Conservation (phyloP, 2,797 vertebrate species). For the Myotis daubentonii region DNA sequence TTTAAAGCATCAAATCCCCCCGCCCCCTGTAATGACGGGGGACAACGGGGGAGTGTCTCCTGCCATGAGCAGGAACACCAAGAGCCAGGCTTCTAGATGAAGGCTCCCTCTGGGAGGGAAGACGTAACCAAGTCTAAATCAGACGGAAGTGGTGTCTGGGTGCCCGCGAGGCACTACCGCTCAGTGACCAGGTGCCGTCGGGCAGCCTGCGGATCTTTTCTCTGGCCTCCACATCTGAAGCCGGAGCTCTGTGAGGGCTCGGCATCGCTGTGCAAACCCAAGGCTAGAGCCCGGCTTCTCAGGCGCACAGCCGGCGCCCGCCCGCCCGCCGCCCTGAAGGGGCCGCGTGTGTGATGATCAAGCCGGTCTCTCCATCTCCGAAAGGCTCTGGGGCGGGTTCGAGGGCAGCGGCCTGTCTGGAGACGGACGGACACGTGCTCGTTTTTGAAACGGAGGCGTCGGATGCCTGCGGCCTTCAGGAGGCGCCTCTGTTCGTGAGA, state of each 20-base stretch:
- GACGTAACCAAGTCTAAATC: slow-evolving; percentile 67
- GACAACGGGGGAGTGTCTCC: slow-evolving; percentile 78
- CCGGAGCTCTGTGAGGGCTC: slow-evolving; percentile 75
- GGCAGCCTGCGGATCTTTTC: slow-evolving; percentile 73
- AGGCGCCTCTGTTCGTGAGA: slow-evolving; percentile 68
- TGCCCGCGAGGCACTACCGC: slow-evolving; percentile 77
- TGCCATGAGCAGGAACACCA: slow-evolving; percentile 82
- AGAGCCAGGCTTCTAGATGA: slow-evolving; percentile 69
- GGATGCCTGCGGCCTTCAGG: slow-evolving; percentile 68
- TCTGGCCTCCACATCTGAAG: slow-evolving; percentile 77
- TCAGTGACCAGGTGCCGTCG: slow-evolving; percentile 83
- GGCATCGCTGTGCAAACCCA: slow-evolving; percentile 79
- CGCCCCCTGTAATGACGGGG: slow-evolving; percentile 64
- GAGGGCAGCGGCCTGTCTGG: slow-evolving; percentile 75
- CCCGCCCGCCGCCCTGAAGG: slow-evolving; percentile 78
- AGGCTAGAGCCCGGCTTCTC: slow-evolving; percentile 73
- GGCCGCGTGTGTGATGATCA: slow-evolving; percentile 65
- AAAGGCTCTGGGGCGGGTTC: slow-evolving; percentile 76
- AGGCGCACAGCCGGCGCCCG: slow-evolving; percentile 70
- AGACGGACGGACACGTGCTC: slow-evolving; percentile 73
- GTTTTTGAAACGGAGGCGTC: slow-evolving; percentile 80
- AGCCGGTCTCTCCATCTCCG: slow-evolving; percentile 56
- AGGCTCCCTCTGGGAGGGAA: slow-evolving; percentile 67
- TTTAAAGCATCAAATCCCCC: slow-evolving; percentile 66
- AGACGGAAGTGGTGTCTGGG: slow-evolving; percentile 80